These are phyloP conservation scores for Diploscapter pachys DNA, from an alignment of 1,140 invertebrate genomes.

Conservation along the genomic window DNA sequence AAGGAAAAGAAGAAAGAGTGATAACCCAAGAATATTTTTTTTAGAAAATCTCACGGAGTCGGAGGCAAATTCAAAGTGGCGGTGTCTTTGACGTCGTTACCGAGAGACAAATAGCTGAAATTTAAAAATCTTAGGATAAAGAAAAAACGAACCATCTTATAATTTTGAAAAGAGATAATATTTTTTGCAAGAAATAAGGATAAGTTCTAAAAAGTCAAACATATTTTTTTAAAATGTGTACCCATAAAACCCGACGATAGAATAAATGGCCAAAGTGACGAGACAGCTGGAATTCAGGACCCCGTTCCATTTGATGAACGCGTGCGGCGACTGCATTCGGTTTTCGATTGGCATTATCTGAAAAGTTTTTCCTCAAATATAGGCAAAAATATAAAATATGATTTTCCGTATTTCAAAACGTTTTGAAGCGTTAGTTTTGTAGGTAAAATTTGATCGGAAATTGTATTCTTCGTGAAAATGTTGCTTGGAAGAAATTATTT, in stretches of 20 bases:
- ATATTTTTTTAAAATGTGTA: constrained; percentile 3
- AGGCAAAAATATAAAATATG: background rate
- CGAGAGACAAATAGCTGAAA: constrained; percentile 54
- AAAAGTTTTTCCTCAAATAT: background rate
- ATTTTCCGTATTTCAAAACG: background rate
- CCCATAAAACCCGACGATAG: constrained; percentile 54
- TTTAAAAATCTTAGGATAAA: background rate
- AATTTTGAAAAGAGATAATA: background rate
- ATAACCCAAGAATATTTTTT: background rate
- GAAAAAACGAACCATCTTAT: background rate
- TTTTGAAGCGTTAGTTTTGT: background rate
- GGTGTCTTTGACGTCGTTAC: constrained; percentile 56
- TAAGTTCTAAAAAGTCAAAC: background rate
- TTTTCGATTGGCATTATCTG: constrained; percentile 63
- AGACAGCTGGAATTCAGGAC: constrained; percentile 51
- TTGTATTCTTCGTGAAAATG: background rate
- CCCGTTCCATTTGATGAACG: constrained; percentile 53
- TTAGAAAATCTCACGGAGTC: constrained; percentile 33
- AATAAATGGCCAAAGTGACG: constrained; percentile 50
- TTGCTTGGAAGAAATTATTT: background rate
- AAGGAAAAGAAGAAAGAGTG: background rate
- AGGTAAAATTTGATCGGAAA: background rate
- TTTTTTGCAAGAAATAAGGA: background rate
- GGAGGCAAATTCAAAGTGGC: constrained; percentile 54
- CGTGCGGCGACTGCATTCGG: constrained; percentile 47